Conservation (phyloP, 2,113 vertebrate genomes). For the Scartelaos histophorus region DNA sequence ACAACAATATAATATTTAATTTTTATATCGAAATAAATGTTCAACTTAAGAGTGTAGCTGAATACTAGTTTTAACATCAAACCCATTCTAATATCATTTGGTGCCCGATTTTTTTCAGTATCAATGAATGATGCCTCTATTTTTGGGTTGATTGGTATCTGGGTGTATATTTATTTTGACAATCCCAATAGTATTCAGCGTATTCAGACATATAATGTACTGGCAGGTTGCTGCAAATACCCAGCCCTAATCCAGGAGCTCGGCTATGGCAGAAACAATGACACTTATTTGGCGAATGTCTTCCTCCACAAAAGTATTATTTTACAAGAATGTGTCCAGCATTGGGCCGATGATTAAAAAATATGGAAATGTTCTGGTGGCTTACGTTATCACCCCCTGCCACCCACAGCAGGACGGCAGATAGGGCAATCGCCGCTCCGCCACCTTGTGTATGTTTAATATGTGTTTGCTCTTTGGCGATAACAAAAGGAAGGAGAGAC, state of each 20-base stretch:
- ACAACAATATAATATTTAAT: too few species aligned
- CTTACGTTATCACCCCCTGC: constrained; percentile 60
- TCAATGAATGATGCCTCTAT: background rate
- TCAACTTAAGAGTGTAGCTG: too few species aligned
- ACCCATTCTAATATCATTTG: too few species aligned
- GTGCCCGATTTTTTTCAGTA: too few species aligned
- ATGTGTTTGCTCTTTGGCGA: constrained; percentile 66
- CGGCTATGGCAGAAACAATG: background rate
- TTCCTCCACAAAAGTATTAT: constrained; percentile 15
- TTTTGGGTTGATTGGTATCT: background rate
- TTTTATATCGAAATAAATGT: too few species aligned
- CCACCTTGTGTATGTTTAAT: constrained; percentile 65
- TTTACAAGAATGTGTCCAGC: constrained; percentile 38
- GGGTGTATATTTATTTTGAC: background rate
- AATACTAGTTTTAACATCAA: too few species aligned
- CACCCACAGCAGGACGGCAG: constrained; percentile 67
- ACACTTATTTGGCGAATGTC: background rate
- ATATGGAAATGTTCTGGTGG: constrained; percentile 68
- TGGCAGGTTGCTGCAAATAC: background rate
- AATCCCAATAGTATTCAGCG: too few species aligned
- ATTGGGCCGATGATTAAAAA: constrained; percentile 46
- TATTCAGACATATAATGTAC: background rate
- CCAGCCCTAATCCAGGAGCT: background rate
- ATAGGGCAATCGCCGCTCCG: constrained; percentile 66
- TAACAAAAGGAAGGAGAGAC: constrained; percentile 42